A percentile compares a stretch with the other conserved stretches of the same genome.
phyloP scores from a whole-genome alignment of 2,797 vertebrate genomes.

The Clarias platycephalus region DNA sequence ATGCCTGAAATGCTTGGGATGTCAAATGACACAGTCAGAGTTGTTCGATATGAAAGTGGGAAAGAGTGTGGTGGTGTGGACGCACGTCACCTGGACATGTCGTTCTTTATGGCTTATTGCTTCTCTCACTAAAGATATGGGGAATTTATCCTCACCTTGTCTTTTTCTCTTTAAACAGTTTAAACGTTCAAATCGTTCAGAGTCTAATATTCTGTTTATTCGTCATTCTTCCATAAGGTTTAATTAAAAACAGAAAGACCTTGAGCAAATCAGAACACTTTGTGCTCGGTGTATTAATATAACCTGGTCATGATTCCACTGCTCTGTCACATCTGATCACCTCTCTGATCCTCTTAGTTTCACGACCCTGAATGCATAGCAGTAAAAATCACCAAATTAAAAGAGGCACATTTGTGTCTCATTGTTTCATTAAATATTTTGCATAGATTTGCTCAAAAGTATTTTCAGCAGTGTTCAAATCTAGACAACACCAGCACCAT shows the following conservation, averaged over 20 bases:
- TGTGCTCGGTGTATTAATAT: neutral
- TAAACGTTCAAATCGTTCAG: neutral
- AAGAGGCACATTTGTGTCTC: neutral
- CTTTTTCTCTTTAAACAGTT: neutral
- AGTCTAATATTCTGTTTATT: neutral
- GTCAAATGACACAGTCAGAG: neutral
- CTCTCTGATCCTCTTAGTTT: neutral
- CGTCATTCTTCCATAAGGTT: neutral
- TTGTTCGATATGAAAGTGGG: neutral
- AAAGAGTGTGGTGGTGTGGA: neutral
- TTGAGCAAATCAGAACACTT: neutral
- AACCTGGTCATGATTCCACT: neutral
- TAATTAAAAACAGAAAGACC: no score
- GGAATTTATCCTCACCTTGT: neutral
- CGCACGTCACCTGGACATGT: neutral
- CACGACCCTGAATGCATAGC: neutral
- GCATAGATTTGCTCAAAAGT: neutral
- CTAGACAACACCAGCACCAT: neutral
- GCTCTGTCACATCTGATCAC: neutral
- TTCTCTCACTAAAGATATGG: neutral
- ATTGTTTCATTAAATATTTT: neutral
- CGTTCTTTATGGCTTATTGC: neutral
- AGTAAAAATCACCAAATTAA: neutral
- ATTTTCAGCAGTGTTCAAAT: neutral
- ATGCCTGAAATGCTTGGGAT: conserved; percentile 9